phyloP scores from a whole-genome alignment of 2,888 invertebrate genomes.

The Cantharis rufa region DNA sequence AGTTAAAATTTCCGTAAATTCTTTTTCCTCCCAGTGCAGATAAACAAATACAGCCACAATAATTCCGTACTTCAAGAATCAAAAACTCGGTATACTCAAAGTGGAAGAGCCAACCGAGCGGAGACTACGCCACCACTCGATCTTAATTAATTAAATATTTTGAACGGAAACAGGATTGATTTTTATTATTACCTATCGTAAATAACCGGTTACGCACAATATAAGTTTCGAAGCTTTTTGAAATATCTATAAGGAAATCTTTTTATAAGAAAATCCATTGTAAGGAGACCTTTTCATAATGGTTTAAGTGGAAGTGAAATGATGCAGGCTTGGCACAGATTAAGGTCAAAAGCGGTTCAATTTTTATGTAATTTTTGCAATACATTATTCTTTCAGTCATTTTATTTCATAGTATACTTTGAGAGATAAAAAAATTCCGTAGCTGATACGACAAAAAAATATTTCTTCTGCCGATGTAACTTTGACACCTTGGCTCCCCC shows the following conservation, averaged over 20 bases:
- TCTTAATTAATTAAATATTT: neutral
- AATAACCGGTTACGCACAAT: neutral
- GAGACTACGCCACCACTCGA: no score
- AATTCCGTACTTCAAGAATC: no score
- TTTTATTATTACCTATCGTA: neutral
- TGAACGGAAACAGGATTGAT: neutral
- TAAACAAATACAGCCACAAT: no score
- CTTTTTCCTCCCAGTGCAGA: no score
- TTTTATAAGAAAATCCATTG: constrained; percentile 1
- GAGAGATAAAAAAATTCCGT: neutral
- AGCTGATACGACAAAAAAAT: neutral
- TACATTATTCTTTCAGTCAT: neutral
- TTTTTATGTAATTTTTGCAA: neutral
- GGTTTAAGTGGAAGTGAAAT: constrained; percentile 4
- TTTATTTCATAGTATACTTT: neutral
- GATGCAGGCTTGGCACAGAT: neutral
- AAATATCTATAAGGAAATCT: neutral
- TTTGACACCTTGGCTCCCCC: neutral
- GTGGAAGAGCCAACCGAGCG: no score
- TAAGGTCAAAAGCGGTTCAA: neutral
- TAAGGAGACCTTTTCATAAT: constrained; percentile 1
- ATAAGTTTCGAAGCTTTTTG: neutral
- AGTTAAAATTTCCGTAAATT: no score
- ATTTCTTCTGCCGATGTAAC: neutral
- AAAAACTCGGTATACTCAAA: no score